Percentiles rank a stretch among this genome's conserved stretches.
These are phyloP conservation scores for Stratiomys singularior DNA, from an alignment of 2,888 invertebrate species.

Conservation along the genomic window DNA sequence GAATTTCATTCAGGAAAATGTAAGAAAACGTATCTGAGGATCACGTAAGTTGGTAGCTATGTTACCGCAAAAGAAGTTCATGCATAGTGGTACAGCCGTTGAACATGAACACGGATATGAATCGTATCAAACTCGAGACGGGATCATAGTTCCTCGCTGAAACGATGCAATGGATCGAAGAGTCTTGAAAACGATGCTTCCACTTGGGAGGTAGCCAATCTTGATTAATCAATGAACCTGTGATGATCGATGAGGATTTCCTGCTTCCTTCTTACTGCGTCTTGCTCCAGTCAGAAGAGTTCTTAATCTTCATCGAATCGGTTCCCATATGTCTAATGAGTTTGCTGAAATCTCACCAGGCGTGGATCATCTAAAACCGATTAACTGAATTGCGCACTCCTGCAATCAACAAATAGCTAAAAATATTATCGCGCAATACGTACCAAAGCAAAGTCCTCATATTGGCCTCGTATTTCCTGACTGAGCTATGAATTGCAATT, in stretches of 20 bases:
- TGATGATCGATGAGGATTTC: too few species aligned
- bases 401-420: slow-evolving; percentile 3
- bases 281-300: too few species aligned
- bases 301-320: not conserved
- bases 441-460: not conserved
- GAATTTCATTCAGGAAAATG: not conserved
- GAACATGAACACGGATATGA: not conserved
- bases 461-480: not conserved
- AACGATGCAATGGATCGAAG: not conserved
- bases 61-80: not conserved
- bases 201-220: not conserved
- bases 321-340: not conserved
- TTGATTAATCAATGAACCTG: not conserved
- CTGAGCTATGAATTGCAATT: not conserved
- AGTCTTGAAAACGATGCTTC: not conserved
- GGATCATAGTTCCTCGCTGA: not conserved
- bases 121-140: not conserved
- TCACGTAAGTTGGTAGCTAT: not conserved
- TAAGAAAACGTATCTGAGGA: not conserved
- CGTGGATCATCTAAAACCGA: not conserved
- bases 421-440: not conserved
- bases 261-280: too few species aligned
- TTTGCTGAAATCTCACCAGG: not conserved
- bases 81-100: not conserved
- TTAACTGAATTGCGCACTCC: not conserved